These are phyloP conservation scores for Gephyroberyx darwinii DNA, from an alignment of 2,797 vertebrate species.

Conservation along the genomic window DNA sequence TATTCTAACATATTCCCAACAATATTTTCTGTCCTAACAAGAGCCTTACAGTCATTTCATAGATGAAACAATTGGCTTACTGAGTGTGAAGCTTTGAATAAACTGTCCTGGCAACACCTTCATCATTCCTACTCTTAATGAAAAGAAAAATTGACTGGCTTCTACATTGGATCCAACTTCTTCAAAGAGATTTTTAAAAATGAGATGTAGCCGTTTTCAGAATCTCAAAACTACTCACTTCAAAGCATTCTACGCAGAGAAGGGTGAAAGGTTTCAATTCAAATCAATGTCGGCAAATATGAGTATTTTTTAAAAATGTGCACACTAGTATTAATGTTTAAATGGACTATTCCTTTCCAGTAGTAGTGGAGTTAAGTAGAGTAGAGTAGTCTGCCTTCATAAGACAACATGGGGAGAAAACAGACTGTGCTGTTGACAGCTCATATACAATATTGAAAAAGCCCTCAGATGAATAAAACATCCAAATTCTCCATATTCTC, in stretches of 20 bases:
- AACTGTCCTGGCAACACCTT: constrained; percentile 31
- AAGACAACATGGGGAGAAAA: constrained; percentile 28
- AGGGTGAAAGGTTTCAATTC: constrained; percentile 42
- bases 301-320: constrained; percentile 52
- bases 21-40: constrained; percentile 20
- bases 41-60: constrained; percentile 16
- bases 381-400: constrained; percentile 1
- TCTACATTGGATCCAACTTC: constrained; percentile 25
- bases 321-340: constrained; percentile 60
- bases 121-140: constrained; percentile 39
- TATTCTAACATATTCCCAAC: constrained; percentile 19
- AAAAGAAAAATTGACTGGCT: constrained; percentile 41
- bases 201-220: constrained; percentile 13
- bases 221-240: constrained; percentile 49
- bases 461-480: constrained; percentile 68
- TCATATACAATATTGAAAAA: constrained; percentile 55
- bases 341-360: constrained; percentile 38
- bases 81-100: constrained; percentile 21
- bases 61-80: constrained; percentile 5
- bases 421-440: constrained; percentile 34
- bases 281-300: constrained; percentile 65
- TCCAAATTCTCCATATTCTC: constrained; percentile 55
- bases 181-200: constrained; percentile 63
- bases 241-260: constrained; percentile 50
- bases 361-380: too few relatives aligned